phyloP scores from a whole-genome alignment of 2,888 invertebrate genomes.

The Harpalus rufipes region DNA sequence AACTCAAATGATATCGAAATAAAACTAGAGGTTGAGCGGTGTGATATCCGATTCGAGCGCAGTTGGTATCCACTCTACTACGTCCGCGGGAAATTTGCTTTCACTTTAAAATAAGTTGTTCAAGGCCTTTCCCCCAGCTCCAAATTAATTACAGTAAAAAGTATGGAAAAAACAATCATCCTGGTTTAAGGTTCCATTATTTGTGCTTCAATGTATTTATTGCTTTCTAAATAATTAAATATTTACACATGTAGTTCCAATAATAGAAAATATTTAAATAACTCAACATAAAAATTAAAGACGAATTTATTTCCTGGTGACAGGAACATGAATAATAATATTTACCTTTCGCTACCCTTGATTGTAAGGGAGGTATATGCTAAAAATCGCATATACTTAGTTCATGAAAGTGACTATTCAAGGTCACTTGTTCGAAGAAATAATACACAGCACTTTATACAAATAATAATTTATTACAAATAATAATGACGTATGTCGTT shows the following conservation, averaged over 20 bases:
- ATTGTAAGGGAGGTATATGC: too few relatives aligned
- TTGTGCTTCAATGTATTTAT: background rate
- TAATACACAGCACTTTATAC: too few relatives aligned
- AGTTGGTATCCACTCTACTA: slow-evolving; percentile 25
- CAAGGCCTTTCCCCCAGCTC: slow-evolving; percentile 33
- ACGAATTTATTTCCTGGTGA: background rate
- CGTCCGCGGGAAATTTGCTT: slow-evolving; percentile 50
- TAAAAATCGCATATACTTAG: too few relatives aligned
- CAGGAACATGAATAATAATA: too few relatives aligned
- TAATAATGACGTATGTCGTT: too few relatives aligned
- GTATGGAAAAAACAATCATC: background rate
- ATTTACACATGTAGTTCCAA: background rate
- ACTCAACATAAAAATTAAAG: background rate
- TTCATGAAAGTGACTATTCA: too few relatives aligned
- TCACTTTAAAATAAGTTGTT: slow-evolving; percentile 29
- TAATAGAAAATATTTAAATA: background rate
- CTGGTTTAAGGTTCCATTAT: slow-evolving; percentile 6
- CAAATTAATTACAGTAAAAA: slow-evolving; percentile 34
- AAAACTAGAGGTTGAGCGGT: slow-evolving; percentile 29
- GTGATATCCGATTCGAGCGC: slow-evolving; percentile 9
- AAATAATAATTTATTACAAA: too few relatives aligned
- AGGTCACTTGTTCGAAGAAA: too few relatives aligned
- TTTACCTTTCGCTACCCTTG: too few relatives aligned
- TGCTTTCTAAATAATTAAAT: background rate
- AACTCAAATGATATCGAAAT: slow-evolving; percentile 47